A percentile compares a stretch with the other conserved stretches of the same genome.
These are phyloP conservation scores for Pogonus chalceus DNA, from an alignment of 1,140 invertebrate genomes.

Conservation along the genomic window DNA sequence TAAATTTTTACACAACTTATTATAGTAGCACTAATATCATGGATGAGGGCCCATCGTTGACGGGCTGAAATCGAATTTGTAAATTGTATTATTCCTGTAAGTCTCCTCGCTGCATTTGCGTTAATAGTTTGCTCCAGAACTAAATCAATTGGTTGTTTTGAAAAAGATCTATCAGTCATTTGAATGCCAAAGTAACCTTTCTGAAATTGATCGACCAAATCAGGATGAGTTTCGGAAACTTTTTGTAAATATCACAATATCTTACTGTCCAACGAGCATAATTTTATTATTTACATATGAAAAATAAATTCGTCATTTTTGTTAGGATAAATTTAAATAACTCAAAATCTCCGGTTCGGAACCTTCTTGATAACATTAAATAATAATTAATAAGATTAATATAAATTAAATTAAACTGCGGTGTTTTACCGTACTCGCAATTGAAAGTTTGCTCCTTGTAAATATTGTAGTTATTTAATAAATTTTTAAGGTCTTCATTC, in stretches of 20 bases:
- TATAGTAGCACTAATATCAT: conserved; percentile 13
- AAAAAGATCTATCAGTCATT: conserved; percentile 23
- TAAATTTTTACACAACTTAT: not conserved
- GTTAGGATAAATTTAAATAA: conserved; percentile 16
- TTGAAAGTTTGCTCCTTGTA: conserved; percentile 20
- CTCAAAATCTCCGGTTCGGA: conserved; percentile 25
- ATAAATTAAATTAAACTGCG: conserved; percentile 30
- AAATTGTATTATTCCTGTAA: conserved; percentile 20
- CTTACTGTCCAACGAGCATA: conserved; percentile 19
- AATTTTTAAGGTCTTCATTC: conserved; percentile 13
- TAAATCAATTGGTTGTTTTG: conserved; percentile 24
- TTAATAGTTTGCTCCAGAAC: conserved; percentile 28
- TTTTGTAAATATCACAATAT: conserved; percentile 19
- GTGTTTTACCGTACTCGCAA: conserved; percentile 29
- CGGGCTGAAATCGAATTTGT: conserved; percentile 21
- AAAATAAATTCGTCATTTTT: conserved; percentile 21
- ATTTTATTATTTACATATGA: conserved; percentile 20
- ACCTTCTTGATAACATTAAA: conserved; percentile 20
- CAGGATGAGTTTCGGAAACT: conserved; percentile 25
- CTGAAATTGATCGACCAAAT: conserved; percentile 17
- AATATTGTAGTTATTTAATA: conserved; percentile 21
- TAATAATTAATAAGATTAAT: conserved; percentile 26
- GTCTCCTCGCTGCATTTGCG: conserved; percentile 26
- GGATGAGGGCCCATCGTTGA: conserved; percentile 18
- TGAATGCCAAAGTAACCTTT: conserved; percentile 23